Evolutionary conservation across 2,113 vertebrate genomes (phyloP).

Genomic region (Sula dactylatra): DNA sequence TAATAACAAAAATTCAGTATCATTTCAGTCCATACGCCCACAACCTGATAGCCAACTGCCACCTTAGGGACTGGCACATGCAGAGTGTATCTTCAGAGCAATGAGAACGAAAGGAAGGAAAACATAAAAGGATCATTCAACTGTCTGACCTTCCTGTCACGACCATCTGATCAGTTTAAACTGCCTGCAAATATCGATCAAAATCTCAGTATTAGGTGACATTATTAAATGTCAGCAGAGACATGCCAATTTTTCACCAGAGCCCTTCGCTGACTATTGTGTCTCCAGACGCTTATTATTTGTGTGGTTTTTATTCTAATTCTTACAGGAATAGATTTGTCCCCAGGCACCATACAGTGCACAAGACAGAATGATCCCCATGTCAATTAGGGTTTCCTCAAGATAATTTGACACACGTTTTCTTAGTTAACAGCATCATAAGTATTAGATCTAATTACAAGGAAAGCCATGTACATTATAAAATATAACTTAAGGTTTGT

Average conservation of each 20-base stretch:
- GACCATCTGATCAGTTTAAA: not conserved
- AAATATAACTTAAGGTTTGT: not conserved
- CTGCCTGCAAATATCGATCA: not conserved
- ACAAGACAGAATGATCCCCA: not conserved
- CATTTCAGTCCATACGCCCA: not conserved
- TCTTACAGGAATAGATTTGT: not conserved
- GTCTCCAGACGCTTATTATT: not conserved
- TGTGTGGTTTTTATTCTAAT: not conserved
- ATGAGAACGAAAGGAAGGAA: not conserved
- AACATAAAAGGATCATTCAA: not conserved
- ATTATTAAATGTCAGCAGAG: not conserved
- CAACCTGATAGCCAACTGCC: not conserved
- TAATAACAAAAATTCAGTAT: not conserved
- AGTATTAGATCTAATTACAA: not conserved
- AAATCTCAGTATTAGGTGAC: not conserved
- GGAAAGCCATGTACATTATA: not conserved
- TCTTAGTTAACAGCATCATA: not conserved
- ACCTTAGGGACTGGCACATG: not conserved
- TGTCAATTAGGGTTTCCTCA: not conserved
- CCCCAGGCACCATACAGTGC: not conserved
- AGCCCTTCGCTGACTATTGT: not conserved
- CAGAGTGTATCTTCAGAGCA: not conserved
- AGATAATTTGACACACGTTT: not conserved
- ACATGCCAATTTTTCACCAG: not conserved
- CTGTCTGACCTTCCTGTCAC: not conserved